Percentiles rank a stretch among this genome's conserved stretches.
Conservation (phyloP, 1,140 invertebrate genomes). For the Hyles vespertilio region DNA sequence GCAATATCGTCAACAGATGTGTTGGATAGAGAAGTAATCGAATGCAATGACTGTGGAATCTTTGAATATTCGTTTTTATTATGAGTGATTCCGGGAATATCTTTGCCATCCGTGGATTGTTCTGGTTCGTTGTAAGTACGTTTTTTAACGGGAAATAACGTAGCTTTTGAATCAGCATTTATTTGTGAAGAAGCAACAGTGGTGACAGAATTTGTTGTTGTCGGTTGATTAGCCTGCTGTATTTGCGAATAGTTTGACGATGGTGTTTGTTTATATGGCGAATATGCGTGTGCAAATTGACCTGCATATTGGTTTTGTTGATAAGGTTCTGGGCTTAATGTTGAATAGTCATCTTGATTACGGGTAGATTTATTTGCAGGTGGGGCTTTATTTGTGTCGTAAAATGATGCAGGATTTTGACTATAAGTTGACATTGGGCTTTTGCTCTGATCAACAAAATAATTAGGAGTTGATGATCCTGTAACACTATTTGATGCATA, state of each 20-base stretch:
- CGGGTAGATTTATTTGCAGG: slow-evolving; percentile 47
- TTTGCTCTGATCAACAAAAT: slow-evolving; percentile 66
- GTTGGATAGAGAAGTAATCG: slow-evolving; percentile 26
- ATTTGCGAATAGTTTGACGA: slow-evolving; percentile 54
- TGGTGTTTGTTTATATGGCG: slow-evolving; percentile 45
- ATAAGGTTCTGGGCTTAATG: slow-evolving; percentile 59
- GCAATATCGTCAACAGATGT: slow-evolving; percentile 59
- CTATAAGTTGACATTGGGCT: slow-evolving; percentile 64
- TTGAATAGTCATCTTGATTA: slow-evolving; percentile 52
- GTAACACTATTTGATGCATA: slow-evolving; percentile 76
- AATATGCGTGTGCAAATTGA: slow-evolving; percentile 61
- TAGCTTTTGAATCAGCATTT: slow-evolving; percentile 45
- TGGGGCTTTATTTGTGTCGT: slow-evolving; percentile 74
- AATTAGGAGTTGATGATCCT: slow-evolving; percentile 54
- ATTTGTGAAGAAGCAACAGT: slow-evolving; percentile 29
- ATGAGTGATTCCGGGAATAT: slow-evolving; percentile 17
- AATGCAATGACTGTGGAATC: slow-evolving; percentile 27
- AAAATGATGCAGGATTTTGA: slow-evolving; percentile 69
- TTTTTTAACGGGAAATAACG: slow-evolving; percentile 75
- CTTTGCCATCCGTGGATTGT: slow-evolving; percentile 30
- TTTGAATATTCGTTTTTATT: slow-evolving; percentile 45
- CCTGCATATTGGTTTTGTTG: slow-evolving; percentile 66
- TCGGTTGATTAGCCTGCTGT: slow-evolving; percentile 45
- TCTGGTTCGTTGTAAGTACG: slow-evolving; percentile 77
- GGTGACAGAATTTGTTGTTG: slow-evolving; percentile 18